Evolutionary conservation across 2,797 vertebrate genomes (phyloP).

Genomic region (Galagoides demidoff): DNA sequence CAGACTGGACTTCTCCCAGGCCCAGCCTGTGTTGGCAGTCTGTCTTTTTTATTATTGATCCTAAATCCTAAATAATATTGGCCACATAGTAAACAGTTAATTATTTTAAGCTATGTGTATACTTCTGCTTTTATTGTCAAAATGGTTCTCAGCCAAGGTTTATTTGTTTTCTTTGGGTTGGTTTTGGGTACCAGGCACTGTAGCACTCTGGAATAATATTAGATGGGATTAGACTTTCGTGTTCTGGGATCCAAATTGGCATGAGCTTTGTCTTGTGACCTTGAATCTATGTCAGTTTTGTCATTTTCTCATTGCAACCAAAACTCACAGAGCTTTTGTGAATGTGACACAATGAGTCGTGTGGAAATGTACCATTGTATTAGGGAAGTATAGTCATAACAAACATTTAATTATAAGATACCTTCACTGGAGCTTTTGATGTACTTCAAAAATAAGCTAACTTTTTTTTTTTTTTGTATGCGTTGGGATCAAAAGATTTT

Average conservation of each 20-base stretch:
- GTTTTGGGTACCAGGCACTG: not conserved
- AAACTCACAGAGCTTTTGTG: not conserved
- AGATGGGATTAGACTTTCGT: not conserved
- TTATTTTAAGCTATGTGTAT: not conserved
- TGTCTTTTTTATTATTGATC: not conserved
- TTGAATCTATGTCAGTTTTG: not conserved
- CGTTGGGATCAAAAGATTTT: conserved; percentile 20
- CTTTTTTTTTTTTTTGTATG: not conserved
- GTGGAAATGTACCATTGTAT: not conserved
- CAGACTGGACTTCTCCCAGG: not conserved
- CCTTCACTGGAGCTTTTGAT: not conserved
- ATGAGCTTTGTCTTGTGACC: not conserved
- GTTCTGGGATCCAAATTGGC: not conserved
- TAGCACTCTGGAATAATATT: not conserved
- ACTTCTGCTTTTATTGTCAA: not conserved
- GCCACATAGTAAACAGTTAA: not conserved
- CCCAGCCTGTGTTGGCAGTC: not conserved
- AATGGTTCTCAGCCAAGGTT: not conserved
- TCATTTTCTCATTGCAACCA: not conserved
- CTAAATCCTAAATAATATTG: not conserved
- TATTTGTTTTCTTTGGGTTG: not conserved
- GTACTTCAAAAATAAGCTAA: not conserved
- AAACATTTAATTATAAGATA: not conserved
- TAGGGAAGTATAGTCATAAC: not conserved
- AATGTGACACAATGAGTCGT: not conserved